Base-by-base conservation (phyloP, 1,140 invertebrate genomes). In the Mycetomoellerius zeteki region DNA sequence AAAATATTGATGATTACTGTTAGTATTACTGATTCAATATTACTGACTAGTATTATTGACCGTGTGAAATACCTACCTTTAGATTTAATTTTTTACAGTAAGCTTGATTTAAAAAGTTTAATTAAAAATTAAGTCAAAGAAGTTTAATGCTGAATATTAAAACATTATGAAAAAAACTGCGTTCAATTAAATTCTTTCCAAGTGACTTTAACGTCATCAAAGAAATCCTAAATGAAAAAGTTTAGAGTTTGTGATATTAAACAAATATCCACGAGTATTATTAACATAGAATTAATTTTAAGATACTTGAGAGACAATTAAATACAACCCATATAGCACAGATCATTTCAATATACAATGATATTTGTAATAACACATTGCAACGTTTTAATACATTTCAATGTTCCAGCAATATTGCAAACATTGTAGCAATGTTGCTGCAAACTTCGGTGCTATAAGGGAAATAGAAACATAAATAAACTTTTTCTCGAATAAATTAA, bases 111-210 rank as follows among this genome's bases (percentile, higher is more conserved):
- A 37, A 69, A 33, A 54, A 6, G 3, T 69, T 54, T 37, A 33
- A 54, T 69, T 50, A 8, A n/a, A 8, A 10, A 47, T 78, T 54
- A 47, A 54, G 7, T 7, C 5, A 56, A 30, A 16, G 2, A 67
- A 67, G 21, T 52, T 54, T 54, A 24, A 52, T 33, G n/a, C 10
- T 78, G 3, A 47, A 47, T 47, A 64, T 64, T 50, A 64, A 64
- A 50, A 52, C 2, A 2, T 33, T 24, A 27, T 30, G 2, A 50
- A 58, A 71, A 71, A 72, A 47, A n/a, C 5, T 24, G 8, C 8
- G 10, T 81, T 37, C 14, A 69, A 69, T 54, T 19, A 69, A 69
- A 81, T 43, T 16, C 6, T 43, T 16, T 56, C 14, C 6, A n/a
- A 50, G 14, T 37, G 2, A 81, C 21, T 73, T 21, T 12, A 73